Evolutionary conservation across 2,888 invertebrate species (phyloP), one percentile per base, ranked within the genome.

Genomic region (Noctua janthina): DNA sequence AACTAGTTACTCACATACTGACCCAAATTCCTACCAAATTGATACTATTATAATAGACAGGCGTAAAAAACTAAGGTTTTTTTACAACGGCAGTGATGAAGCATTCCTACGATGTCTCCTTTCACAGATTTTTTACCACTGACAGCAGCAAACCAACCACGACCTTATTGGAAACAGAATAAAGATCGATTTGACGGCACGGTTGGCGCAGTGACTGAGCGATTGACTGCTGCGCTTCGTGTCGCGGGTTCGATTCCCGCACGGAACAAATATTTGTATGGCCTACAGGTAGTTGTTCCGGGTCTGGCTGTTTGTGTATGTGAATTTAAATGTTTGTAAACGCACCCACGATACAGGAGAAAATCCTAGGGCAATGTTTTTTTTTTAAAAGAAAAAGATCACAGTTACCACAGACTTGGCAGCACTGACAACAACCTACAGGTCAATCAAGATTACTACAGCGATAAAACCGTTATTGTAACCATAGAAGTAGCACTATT

Each of bases 1-100:
- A 76, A 82, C 70, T 49, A 64, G 39, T 76, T 43, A 68, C 74
- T 62, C 64, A 78, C 35, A 72, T 70, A 35, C 35, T 66, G 20
- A 62, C 59, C 13, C 13, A 59, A 17, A 5, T 59, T 62, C 15
- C 29, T 17, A 35, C 29, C 7, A 35, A 39, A 39, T 39, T 11
- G 39, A 20, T 66, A 43, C 43, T 43, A 66, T 64, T 35, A 35
- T 66, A 35, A 35, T 64, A 20, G 64, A 64, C 64, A 64, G 10
- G 35, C 1, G 8, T 35, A 64, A 35, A 35, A 35, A 64, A 35
- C 7, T 2, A 7, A 1, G 1, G 2, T 29, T 17, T 29, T 35
- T 35, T 35, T 64, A 35, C 64, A 64, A 17, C 3, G 17, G 17
- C 8, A 17, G 15, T 29, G 29, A n/a, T 6, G 2, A 62, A 29